Base-by-base conservation (phyloP, 2,797 vertebrate species). In the Cirrhinus molitorella region DNA sequence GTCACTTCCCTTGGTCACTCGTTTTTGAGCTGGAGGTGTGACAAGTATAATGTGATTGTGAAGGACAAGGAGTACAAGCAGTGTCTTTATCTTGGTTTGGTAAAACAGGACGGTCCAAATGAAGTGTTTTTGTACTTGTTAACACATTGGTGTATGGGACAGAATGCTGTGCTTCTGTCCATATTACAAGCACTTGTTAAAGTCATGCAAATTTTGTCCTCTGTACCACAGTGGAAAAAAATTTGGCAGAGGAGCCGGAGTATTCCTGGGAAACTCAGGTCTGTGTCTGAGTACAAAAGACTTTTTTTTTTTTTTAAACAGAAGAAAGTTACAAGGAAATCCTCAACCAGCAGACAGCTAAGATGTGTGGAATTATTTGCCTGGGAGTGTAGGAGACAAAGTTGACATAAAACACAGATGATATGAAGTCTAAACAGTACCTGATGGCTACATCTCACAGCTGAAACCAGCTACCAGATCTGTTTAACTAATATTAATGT, bases 31-130 rank as follows among this genome's bases (percentile, higher is more conserved):
- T 80, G 59, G 47, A 47, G 74, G 71, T 65, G 70, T 84, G 83
- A 85, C 68, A 72, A 59, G 67, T 80, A 65, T 65, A 12, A 43
- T 88, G 73, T 49, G 57, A 85, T 34, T 75, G 77, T 65, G 17
- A 73, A 75, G 67, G 31, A 34, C 40, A 25, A 11, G 2, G 40
- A n/a, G 25, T 77, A 79, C 79, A 43, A 83, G 43, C 23, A 3
- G 73, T 25, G 23, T n/a, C 55, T 61, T 72, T 47, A 49, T 77
- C 23, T 9, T 23, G 12, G 11, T 45, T 25, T 11, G 14, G 19
- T 28, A 16, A 25, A 37, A 59, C 12, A 31, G 37, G 23, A 34
- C 14, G 2, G 9, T 81, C 21, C 25, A 37, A n/a, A 68, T 34
- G 7, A 51, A 55, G 53, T 34, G 14, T 31, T 53, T 43, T 17